Base-by-base conservation (phyloP, 2,797 vertebrate genomes). In the Sebastolobus altivelis region DNA sequence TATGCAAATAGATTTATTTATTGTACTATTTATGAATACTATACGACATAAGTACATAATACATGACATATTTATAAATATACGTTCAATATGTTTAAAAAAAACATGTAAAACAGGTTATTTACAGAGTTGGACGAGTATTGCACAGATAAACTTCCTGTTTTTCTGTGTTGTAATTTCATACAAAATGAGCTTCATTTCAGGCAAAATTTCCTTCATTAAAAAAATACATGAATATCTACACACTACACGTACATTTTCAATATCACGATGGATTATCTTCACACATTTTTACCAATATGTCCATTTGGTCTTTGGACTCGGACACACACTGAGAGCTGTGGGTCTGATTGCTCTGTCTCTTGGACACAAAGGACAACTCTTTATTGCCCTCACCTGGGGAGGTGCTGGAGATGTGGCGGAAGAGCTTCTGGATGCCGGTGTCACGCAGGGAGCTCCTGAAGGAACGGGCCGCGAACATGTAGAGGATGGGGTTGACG, bases 401-500 rank as follows among this genome's bases (percentile, higher is more conserved):
- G 6, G 85, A 94, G 35, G 89, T 95, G 87, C 95, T 96, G 82
- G 95, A 96, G 84, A 97, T 94, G 87, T 97, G 96, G 5, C 81
- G 95, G 87, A 97, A 97, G 1, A 98, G 94, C 75, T 96, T 97
- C 74, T 94, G 94, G 46, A 97, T 95, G 54, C 96, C 97, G 0
- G 93, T 94, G 71, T 97, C 95, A 4, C 89, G 87, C 73, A 96
- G 76, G 2, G 96, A 96, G 78, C 86, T 95, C 79, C 94, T 95
- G 90, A 97, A 97, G 43, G 91, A 95, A 49, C 93, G 96, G 3
- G 97, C 97, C 1, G 96, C 97, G 66, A 97, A 97, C 83, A 96
- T 95, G 6, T 98, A 97, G 72, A 98, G 95, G 37, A 98, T 84
- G 11, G 97, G 97, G 87, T 98, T 98, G 54, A 95, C 77, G 0